Evolutionary conservation across 2,113 vertebrate genomes (phyloP).

Genomic region (Penelope pileata): DNA sequence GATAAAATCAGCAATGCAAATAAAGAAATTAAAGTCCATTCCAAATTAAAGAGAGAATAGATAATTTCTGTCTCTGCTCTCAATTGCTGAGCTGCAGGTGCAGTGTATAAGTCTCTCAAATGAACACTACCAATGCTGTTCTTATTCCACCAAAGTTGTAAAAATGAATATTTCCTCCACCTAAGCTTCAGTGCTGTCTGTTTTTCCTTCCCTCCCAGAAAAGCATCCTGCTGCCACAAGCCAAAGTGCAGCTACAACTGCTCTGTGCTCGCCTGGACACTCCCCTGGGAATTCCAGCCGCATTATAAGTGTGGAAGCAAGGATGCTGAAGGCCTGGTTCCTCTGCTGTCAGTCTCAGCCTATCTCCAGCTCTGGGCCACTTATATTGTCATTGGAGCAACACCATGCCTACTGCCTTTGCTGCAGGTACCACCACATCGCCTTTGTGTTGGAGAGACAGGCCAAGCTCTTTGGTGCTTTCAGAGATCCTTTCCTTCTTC

Average conservation of each 20-base stretch:
- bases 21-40: background rate
- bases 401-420: background rate
- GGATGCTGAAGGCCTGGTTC: background rate
- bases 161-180: background rate
- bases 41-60: background rate
- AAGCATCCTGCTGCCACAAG: background rate
- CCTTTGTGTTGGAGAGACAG: rapidly evolving
- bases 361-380: background rate
- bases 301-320: rapidly evolving
- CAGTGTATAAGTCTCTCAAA: background rate
- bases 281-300: background rate
- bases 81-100: background rate
- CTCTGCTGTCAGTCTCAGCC: rapidly evolving
- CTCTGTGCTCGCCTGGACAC: background rate
- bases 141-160: background rate
- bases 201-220: conserved; percentile 19
- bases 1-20: background rate
- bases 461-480: rapidly evolving
- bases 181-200: background rate
- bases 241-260: background rate
- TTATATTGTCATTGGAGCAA: background rate
- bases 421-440: rapidly evolving
- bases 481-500: background rate
- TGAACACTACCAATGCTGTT: background rate
- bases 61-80: background rate